Conservation (phyloP, 2,113 vertebrate species). For the Struthidea cinerea region DNA sequence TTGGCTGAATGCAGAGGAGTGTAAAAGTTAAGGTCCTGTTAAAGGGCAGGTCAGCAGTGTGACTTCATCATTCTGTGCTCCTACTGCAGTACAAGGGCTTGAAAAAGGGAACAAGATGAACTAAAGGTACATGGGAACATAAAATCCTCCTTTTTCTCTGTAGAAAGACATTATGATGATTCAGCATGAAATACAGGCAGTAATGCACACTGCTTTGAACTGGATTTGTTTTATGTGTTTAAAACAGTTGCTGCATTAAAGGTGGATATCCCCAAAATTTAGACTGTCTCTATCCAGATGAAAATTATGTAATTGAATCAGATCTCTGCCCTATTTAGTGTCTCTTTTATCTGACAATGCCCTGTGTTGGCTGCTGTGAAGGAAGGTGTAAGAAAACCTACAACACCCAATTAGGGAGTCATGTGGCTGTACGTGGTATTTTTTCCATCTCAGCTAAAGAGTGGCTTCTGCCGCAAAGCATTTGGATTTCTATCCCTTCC, state of each 20-base stretch:
- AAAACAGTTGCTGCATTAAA: not conserved
- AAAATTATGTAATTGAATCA: not conserved
- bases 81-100: not conserved
- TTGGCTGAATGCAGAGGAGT: constrained; percentile 27
- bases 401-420: not conserved
- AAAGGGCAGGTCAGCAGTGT: constrained; percentile 50
- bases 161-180: constrained; percentile 2
- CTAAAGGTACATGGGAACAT: not conserved
- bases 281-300: not conserved
- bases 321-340: not conserved
- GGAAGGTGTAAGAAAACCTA: constrained; percentile 21
- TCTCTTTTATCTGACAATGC: not conserved
- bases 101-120: constrained; percentile 8
- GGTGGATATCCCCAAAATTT: not conserved
- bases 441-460: constrained; percentile 21
- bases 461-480: not conserved
- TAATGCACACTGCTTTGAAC: not conserved
- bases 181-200: not conserved
- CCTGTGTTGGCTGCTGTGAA: constrained; percentile 2
- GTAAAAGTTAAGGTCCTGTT: constrained; percentile 20
- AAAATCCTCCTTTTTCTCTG: not conserved
- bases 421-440: not conserved
- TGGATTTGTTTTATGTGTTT: constrained; percentile 6
- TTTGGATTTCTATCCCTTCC: not conserved
- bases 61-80: constrained; percentile 15